Base-by-base conservation (phyloP, 2,888 invertebrate species). In the Catocala fraxini region DNA sequence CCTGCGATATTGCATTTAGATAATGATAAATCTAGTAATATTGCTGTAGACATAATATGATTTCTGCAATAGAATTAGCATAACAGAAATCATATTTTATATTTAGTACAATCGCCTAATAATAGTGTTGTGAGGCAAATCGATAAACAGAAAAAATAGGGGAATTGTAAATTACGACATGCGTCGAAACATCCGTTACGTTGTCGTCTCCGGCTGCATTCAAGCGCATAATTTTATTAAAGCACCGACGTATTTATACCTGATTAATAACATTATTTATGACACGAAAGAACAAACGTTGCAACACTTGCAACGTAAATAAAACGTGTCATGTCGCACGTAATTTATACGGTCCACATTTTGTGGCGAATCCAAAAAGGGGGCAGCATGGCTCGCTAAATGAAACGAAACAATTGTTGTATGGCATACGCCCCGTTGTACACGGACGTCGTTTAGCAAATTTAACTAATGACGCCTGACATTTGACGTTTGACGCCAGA, bases 391-490 rank as follows among this genome's bases (percentile, higher is more conserved):
- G 67, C 57, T 46, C 63, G 73, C 66, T 73, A 70, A 77, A 81
- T 77, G 76, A 79, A 79, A 83, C 73, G 82, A 78, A 82, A 80
- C 83, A 79, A 73, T 73, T 80, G 79, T 72, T 74, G 65, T 70
- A 12, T n/a, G 47, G 15, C 51, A 46, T 54, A n/a, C 34, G 42
- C 48, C 47, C 55, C 25, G 48, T 52, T 54, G 39, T 57, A 15
- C 53, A 71, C 68, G 79, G 80, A 79, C 78, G 73, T 75, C 53
- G 65, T 68, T 76, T 80, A 81, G 77, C 80, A 80, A 82, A 75
- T 79, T 75, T 63, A 73, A 75, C 78, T 82, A 84, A 84, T 83
- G 82, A 81, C 71, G 73, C 73, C 77, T 82, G 82, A 79, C 72
- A 70, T 74, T 57, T 71, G 75, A 72, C 66, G 63, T 72, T 59